Base-by-base conservation (phyloP, 2,888 invertebrate species). In the Aphodius sticticus region DNA sequence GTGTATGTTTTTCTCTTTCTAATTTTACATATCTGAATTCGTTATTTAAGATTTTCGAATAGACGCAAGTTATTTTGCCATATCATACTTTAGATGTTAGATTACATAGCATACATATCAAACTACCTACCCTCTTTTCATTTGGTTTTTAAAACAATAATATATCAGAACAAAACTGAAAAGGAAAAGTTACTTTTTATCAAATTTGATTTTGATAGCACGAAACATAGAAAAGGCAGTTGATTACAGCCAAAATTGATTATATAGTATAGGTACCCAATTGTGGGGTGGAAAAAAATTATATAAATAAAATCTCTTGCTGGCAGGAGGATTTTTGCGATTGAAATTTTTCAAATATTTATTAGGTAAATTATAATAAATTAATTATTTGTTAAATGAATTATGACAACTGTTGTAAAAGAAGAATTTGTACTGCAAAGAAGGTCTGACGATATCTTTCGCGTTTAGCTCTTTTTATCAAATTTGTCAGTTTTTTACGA, bases 401-500 rank as follows among this genome's bases (percentile, higher is more conserved):
- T 78, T 80, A 80, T 78, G 78, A 76, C 77, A 80, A 69, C 26
- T 78, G 75, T 78, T 78, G 70, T 78, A n/a, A 78, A 36, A 85
- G 83, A 84, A 85, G 53, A 53, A 53, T 53, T 53, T 53, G 26
- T 26, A 26, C 26, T 26, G 53, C 53, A 53, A 53, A 53, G 53
- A 53, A 53, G 53, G 12, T 53, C 53, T 53, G 12, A 12, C 53
- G 53, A 53, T 53, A 12, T 53, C 7, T 53, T 53, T 53, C 12
- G 7, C 53, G 53, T 86, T 83, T 86, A 86, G 85, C 84, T 85
- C 83, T 84, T 78, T 78, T 75, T 78, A 74, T 53, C 53, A 53
- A 26, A 53, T 53, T 53, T 53, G 53, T 53, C 53, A 53, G 53
- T 53, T 53, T 53, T 53, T 53, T 53, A 53, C 53, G 53, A 53